phyloP scores from a whole-genome alignment of 2,113 vertebrate genomes.

The Herpetotheres cachinnans region DNA sequence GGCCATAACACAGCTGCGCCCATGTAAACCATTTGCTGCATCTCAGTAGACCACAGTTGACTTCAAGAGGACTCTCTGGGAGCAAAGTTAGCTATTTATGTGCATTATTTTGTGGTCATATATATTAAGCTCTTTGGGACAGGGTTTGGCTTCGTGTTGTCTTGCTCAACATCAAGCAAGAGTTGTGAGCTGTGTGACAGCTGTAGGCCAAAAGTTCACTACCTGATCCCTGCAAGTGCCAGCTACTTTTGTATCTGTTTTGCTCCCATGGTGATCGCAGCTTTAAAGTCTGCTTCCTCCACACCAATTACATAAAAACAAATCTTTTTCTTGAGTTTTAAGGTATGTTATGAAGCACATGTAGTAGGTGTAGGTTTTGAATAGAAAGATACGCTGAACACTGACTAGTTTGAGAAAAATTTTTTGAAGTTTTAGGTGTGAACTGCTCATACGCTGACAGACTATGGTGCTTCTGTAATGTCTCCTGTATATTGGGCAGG shows the following conservation, averaged over 20 bases:
- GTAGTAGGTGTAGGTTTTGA: background rate
- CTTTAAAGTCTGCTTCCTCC: background rate
- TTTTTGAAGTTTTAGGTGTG: background rate
- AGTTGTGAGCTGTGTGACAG: conserved; percentile 2
- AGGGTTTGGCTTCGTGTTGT: background rate
- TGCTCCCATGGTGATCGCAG: conserved; percentile 33
- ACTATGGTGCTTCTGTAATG: background rate
- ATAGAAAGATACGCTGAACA: background rate
- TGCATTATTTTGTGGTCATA: background rate
- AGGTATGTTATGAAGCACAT: background rate
- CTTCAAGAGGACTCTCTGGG: background rate
- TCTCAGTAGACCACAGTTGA: background rate
- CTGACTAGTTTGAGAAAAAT: background rate
- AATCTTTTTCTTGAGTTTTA: background rate
- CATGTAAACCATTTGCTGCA: background rate
- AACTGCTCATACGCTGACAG: background rate
- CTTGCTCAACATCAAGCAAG: background rate
- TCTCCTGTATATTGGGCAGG: background rate
- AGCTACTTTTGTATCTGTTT: conserved; percentile 36
- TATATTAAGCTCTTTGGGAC: background rate
- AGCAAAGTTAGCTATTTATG: background rate
- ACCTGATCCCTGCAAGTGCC: conserved; percentile 6
- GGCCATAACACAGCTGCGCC: background rate
- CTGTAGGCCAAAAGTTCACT: conserved; percentile 25
- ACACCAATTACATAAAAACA: background rate